These are phyloP conservation scores for Azemiops feae DNA, from an alignment of 2,113 vertebrate species.

Conservation along the genomic window DNA sequence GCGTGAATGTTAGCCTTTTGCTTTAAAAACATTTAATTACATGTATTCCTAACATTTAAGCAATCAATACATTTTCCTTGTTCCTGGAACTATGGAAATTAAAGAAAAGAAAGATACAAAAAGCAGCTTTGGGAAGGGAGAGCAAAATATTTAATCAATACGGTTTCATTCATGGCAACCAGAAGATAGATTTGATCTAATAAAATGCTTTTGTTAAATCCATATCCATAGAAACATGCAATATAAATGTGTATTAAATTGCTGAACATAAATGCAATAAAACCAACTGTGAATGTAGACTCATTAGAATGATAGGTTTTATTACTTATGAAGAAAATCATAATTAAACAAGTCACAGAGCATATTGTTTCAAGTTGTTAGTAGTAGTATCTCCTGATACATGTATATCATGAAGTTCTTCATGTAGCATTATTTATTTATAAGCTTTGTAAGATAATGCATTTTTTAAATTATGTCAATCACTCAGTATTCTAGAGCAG, in stretches of 20 bases:
- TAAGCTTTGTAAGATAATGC: background rate
- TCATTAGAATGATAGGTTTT: background rate
- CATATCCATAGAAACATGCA: background rate
- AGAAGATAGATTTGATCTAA: background rate
- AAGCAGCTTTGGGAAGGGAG: background rate
- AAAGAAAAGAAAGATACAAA: background rate
- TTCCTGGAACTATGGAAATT: constrained; percentile 6
- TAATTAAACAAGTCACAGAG: background rate
- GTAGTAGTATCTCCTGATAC: background rate
- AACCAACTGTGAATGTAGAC: background rate
- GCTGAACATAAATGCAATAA: background rate
- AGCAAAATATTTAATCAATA: background rate
- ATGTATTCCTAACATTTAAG: background rate
- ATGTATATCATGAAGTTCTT: background rate
- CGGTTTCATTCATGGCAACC: background rate
- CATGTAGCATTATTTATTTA: background rate
- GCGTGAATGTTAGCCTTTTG: background rate
- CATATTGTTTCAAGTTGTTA: background rate
- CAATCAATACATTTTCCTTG: background rate
- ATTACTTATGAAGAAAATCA: background rate
- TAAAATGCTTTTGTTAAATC: background rate
- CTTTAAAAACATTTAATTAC: background rate
- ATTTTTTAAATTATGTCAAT: background rate
- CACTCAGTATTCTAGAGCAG: background rate
- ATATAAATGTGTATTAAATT: background rate